Evolutionary conservation across 2,113 vertebrate species (phyloP).

Genomic region (Tragelaphus scriptus): DNA sequence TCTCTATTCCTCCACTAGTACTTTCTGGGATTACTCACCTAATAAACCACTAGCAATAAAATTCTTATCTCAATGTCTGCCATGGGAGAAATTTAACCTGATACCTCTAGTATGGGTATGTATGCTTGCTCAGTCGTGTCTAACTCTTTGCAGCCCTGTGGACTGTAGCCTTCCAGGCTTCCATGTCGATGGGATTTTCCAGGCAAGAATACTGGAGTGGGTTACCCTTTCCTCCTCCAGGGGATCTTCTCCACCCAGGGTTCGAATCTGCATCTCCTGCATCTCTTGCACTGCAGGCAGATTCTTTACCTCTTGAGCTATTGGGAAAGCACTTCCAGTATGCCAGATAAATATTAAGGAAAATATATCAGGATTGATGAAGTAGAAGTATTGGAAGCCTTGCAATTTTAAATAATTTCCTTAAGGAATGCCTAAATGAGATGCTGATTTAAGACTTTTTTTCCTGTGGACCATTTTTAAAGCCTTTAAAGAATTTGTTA

Average conservation of each 20-base stretch:
- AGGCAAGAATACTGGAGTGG: not conserved
- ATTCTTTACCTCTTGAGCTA: not conserved
- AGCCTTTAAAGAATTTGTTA: not conserved
- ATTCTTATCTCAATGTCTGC: not conserved
- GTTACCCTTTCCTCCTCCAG: not conserved
- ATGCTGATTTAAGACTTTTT: not conserved
- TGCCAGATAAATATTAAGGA: not conserved
- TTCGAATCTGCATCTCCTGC: not conserved
- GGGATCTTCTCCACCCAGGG: not conserved
- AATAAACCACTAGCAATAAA: not conserved
- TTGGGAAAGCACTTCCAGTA: not conserved
- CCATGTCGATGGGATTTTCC: not conserved
- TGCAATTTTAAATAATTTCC: not conserved
- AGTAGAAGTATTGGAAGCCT: not conserved
- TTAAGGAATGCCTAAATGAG: not conserved
- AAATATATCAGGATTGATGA: not conserved
- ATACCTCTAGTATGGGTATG: not conserved
- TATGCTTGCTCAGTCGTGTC: fast-evolving
- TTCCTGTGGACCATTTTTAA: not conserved
- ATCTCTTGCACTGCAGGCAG: not conserved
- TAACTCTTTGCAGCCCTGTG: not conserved
- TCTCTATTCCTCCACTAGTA: not conserved
- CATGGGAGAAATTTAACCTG: not conserved
- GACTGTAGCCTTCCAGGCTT: not conserved
- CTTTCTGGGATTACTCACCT: not conserved